Evolutionary conservation across 2,113 vertebrate species (phyloP).

Genomic region (Rhinoptilus africanus): DNA sequence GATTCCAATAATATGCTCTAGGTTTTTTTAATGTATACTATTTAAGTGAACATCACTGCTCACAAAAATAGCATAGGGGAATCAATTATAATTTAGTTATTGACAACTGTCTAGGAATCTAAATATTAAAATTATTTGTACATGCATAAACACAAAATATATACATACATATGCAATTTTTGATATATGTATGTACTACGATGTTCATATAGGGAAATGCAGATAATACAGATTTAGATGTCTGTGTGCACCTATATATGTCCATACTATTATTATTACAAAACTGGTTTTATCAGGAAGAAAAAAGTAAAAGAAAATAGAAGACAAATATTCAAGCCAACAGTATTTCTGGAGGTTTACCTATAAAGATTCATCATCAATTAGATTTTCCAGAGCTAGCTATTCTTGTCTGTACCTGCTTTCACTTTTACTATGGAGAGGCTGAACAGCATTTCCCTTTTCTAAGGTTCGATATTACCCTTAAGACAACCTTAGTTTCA

Average conservation of each 20-base stretch:
- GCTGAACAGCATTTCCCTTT: not conserved
- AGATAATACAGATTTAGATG: not conserved
- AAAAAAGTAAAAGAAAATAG: not conserved
- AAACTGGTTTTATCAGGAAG: accelerated
- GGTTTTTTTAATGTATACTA: not conserved
- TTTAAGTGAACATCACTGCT: not conserved
- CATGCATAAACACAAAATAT: not conserved
- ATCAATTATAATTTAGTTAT: not conserved
- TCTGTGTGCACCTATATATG: not conserved
- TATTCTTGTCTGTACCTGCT: not conserved
- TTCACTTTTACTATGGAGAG: not conserved
- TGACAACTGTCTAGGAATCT: not conserved
- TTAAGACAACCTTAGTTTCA: not conserved
- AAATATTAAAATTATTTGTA: not conserved
- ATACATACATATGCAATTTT: not conserved
- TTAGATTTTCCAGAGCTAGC: not conserved
- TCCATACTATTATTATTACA: not conserved
- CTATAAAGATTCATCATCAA: not conserved
- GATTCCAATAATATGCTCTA: not conserved
- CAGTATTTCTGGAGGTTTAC: not conserved
- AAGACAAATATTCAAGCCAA: not conserved
- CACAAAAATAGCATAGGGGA: not conserved
- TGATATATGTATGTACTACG: not conserved
- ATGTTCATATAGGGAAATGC: not conserved
- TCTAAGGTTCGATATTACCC: not conserved